Conservation (phyloP, 2,113 vertebrate species). For the Cyprinodon tularosa region DNA sequence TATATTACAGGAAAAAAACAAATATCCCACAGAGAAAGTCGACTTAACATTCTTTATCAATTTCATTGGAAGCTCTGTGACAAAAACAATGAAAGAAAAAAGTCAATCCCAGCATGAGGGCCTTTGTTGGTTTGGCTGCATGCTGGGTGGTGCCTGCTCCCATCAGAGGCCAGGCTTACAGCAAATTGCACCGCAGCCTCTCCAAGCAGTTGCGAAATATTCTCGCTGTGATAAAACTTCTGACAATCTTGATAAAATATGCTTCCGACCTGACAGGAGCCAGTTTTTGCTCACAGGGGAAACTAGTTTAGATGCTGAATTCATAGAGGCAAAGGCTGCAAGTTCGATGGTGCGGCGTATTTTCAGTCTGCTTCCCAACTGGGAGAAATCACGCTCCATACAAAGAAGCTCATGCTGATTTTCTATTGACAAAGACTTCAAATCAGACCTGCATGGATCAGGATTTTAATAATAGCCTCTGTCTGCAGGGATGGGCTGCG, state of each 20-base stretch:
- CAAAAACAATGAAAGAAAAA: conserved; percentile 12
- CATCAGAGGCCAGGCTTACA: conserved; percentile 32
- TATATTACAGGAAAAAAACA: conserved; percentile 18
- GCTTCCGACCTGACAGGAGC: conserved; percentile 35
- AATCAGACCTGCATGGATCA: conserved; percentile 3
- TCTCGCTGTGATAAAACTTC: conserved; percentile 45
- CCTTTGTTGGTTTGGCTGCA: conserved; percentile 30
- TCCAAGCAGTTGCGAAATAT: conserved; percentile 45
- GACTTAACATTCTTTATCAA: conserved; percentile 14
- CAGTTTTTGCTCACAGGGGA: conserved; percentile 6
- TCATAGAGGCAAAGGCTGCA: conserved; percentile 16
- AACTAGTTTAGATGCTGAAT: conserved; percentile 12
- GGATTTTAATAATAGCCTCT: neutral
- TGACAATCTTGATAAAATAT: conserved; percentile 28
- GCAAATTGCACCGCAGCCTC: conserved; percentile 23
- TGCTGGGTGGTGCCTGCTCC: conserved; percentile 23
- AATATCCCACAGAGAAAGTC: conserved; percentile 12
- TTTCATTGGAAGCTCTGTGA: conserved; percentile 21
- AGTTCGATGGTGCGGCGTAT: conserved; percentile 9
- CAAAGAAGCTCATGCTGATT: conserved; percentile 5
- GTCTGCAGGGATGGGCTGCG: neutral
- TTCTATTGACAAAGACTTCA: neutral
- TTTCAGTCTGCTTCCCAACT: conserved; percentile 7
- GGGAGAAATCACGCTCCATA: conserved; percentile 12
- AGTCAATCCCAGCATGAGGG: conserved; percentile 23